Base-by-base conservation (phyloP, 2,888 invertebrate species). In the Drosophila trichaetosa region DNA sequence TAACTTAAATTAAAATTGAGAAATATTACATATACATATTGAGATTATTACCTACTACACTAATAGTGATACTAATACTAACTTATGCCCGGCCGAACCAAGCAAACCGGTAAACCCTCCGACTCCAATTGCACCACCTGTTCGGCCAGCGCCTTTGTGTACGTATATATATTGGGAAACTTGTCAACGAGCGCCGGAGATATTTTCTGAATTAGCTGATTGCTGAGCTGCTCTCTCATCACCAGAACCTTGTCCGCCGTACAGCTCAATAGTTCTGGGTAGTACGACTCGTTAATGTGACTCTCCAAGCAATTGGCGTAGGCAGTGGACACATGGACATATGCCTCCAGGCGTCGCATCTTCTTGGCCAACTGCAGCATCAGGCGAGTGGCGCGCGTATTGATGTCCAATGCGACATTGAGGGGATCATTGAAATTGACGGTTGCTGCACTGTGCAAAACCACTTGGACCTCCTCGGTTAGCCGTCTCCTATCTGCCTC, bases 261-360 rank as follows among this genome's bases (percentile, higher is more conserved):
- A 10, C 54, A 18, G 6, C 24, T 36, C 6, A 54, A 11, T 34
- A 24, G 3, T 10, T 24, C 24, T 24, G 53, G 36, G 0, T 24
- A 53, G 4, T 10, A 53, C 21, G 18, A 24, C 53, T 36, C 36
- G 6, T 34, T 21, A 16, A 34, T 34, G 53, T 34, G 53, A 16
- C 10, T 24, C 21, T 34, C 8, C 18, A 10, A 1, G 24, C 54
- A 54, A 18, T 11, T 54, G 2, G 54, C 38, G 6, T 4, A 54
- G 24, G 54, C 54, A 7, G 33, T 52, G 21, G 52, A 52, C 21
- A 52, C 21, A 52, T 54, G 36, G 1, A 54, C 54, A 38, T 3
- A 54, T 36, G n/a, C 13, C 29, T 29, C n/a, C 16, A 29, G 38
- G n/a, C 38, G n/a, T 16, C 29, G 38, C 56, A 40, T 40, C n/a